Evolutionary conservation across 35 echinoderm and acorn worm species (phyloP).

Genomic region (Ophioderma brevispina): DNA sequence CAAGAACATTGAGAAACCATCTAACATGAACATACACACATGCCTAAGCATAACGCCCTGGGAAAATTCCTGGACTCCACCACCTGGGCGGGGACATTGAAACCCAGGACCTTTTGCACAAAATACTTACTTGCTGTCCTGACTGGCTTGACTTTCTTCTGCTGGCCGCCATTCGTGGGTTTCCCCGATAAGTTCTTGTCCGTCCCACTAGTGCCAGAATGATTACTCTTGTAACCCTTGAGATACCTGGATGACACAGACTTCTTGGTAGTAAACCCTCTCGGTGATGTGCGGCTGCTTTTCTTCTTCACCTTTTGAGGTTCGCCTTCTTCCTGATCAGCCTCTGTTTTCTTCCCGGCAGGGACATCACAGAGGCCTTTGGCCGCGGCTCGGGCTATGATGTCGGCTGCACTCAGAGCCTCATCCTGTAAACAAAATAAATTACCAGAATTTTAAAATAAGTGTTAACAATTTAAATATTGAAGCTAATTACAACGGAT

Average conservation of each 20-base stretch:
- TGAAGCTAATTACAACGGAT: no score
- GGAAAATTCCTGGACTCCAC: no score
- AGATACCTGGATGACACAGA: not conserved
- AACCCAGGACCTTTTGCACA: not conserved
- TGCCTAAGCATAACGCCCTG: no score
- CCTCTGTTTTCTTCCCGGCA: conserved; percentile 33
- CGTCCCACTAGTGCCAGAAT: not conserved
- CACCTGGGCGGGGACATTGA: no score
- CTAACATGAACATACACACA: no score
- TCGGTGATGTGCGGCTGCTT: conserved; percentile 38
- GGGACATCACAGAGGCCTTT: conserved; percentile 85
- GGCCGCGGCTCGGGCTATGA: conserved; percentile 90
- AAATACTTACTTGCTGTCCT: conserved; percentile 78
- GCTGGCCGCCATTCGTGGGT: conserved; percentile 26
- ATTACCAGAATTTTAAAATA: no score
- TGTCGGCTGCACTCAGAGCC: conserved; percentile 91
- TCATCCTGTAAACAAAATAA: conserved; percentile 71
- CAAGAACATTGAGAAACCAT: no score
- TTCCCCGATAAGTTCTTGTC: conserved; percentile 8
- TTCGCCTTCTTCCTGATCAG: conserved; percentile 26
- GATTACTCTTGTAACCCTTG: not conserved
- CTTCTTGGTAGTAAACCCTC: conserved; percentile 15
- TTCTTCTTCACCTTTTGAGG: conserved; percentile 47
- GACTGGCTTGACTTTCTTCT: conserved; percentile 44
- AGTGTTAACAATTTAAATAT: no score